A percentile compares a stretch with the other conserved stretches of the same genome.
phyloP scores from a whole-genome alignment of 2,797 vertebrate species.

The Hoplostethus atlanticus region DNA sequence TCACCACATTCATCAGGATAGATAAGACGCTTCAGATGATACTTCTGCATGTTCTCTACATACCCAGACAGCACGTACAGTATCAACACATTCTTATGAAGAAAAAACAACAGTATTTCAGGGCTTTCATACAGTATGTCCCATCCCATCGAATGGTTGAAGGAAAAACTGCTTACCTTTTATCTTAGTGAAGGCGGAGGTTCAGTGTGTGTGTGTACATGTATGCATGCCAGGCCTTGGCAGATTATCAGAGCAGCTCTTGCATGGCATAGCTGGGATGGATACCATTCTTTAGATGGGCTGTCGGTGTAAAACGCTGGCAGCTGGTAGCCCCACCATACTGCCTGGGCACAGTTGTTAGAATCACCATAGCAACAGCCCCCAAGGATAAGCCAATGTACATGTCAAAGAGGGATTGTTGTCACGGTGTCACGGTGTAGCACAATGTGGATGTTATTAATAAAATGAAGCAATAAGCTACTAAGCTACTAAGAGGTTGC shows the following conservation, averaged over 20 bases:
- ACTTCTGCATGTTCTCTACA: constrained; percentile 43
- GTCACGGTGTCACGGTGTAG: not conserved
- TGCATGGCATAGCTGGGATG: constrained; percentile 50
- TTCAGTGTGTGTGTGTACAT: not conserved
- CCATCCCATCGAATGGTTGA: constrained; percentile 5
- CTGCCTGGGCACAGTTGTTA: constrained; percentile 56
- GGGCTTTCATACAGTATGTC: no score
- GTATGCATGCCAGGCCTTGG: constrained; percentile 10
- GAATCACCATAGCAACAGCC: constrained; percentile 54
- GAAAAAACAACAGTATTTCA: constrained; percentile 11
- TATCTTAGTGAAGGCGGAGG: not conserved
- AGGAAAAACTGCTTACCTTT: not conserved
- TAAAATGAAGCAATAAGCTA: no score
- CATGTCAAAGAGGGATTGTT: constrained; percentile 27
- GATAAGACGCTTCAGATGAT: constrained; percentile 28
- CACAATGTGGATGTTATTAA: not conserved
- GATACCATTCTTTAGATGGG: constrained; percentile 45
- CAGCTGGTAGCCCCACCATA: constrained; percentile 56
- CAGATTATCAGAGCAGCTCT: constrained; percentile 21
- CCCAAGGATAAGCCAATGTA: not conserved
- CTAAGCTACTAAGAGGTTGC: no score
- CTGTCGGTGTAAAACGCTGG: constrained; percentile 39
- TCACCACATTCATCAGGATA: constrained; percentile 23
- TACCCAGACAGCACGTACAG: constrained; percentile 17
- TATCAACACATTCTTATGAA: constrained; percentile 32